phyloP scores from a whole-genome alignment of 1,140 invertebrate genomes.

The Zaprionus davidi region DNA sequence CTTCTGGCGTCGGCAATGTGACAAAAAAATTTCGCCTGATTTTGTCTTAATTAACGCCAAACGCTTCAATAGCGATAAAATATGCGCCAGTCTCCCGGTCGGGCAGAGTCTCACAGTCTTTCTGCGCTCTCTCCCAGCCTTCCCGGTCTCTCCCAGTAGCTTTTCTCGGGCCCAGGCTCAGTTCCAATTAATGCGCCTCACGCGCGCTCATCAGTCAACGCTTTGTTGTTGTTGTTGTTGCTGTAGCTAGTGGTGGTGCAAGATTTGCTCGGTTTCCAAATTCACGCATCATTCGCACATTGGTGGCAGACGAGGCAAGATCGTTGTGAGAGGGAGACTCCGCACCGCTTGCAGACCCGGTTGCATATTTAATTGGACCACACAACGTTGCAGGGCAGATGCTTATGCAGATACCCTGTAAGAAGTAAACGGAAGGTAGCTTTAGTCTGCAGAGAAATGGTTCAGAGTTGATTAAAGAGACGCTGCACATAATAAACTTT shows the following conservation, averaged over 20 bases:
- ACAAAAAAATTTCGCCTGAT: conserved; percentile 84
- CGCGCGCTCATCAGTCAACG: conserved; percentile 77
- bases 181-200: conserved; percentile 76
- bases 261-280: conserved; percentile 61
- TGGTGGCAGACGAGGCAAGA: conserved; percentile 63
- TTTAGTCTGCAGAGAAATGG: neutral
- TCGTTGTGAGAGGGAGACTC: conserved; percentile 20
- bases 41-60: conserved; percentile 84
- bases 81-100: conserved; percentile 66
- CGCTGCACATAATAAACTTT: too few species aligned
- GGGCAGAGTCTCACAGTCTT: conserved; percentile 7
- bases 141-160: neutral
- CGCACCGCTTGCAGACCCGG: conserved; percentile 41
- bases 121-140: neutral
- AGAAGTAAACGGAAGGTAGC: neutral
- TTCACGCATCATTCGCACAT: conserved; percentile 84
- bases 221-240: conserved; percentile 18
- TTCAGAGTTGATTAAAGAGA: neutral
- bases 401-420: conserved; percentile 31
- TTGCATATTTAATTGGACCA: conserved; percentile 83
- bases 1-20: conserved; percentile 57
- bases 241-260: conserved; percentile 30
- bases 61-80: conserved; percentile 84
- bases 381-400: conserved; percentile 59
- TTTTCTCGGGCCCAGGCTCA: conserved; percentile 25